A percentile compares a stretch with the other conserved stretches of the same genome.
These are phyloP conservation scores for Wiebesia pumilae DNA, from an alignment of 1,140 invertebrate species.

Conservation along the genomic window DNA sequence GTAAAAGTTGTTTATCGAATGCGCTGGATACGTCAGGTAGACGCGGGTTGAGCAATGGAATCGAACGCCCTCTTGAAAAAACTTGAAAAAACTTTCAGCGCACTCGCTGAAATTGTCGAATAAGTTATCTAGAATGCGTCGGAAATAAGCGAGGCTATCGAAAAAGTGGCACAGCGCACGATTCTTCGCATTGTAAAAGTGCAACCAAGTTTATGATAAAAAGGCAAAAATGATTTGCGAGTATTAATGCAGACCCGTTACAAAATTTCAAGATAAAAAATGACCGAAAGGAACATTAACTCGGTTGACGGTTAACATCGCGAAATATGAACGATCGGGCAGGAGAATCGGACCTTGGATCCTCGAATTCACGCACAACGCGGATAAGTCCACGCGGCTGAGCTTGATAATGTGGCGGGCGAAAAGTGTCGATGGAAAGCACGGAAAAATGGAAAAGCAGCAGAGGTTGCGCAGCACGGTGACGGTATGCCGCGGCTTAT, in stretches of 20 bases:
- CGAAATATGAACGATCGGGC: too few relatives aligned
- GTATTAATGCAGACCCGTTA: background rate
- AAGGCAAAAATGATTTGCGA: background rate
- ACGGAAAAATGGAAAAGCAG: background rate
- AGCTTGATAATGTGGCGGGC: too few relatives aligned
- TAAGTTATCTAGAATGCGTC: background rate
- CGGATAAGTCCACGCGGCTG: too few relatives aligned
- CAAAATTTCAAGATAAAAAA: background rate
- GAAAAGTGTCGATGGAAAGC: too few relatives aligned
- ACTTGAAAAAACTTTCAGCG: too few relatives aligned
- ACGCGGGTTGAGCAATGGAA: too few relatives aligned
- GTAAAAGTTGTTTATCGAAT: too few relatives aligned
- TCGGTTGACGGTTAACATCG: background rate
- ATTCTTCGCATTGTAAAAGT: background rate
- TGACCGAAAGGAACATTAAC: background rate
- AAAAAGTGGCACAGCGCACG: background rate
- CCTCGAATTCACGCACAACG: too few relatives aligned
- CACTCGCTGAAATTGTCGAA: background rate
- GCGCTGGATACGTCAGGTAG: too few relatives aligned
- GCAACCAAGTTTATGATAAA: too few relatives aligned
- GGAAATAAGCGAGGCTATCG: background rate
- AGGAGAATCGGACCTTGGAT: too few relatives aligned
- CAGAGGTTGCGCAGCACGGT: background rate
- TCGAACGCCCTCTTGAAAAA: too few relatives aligned
- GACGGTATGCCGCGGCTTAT: constrained; percentile 54